Base-by-base conservation (phyloP, 1,140 invertebrate species). In the Agraylea sexmaculata region DNA sequence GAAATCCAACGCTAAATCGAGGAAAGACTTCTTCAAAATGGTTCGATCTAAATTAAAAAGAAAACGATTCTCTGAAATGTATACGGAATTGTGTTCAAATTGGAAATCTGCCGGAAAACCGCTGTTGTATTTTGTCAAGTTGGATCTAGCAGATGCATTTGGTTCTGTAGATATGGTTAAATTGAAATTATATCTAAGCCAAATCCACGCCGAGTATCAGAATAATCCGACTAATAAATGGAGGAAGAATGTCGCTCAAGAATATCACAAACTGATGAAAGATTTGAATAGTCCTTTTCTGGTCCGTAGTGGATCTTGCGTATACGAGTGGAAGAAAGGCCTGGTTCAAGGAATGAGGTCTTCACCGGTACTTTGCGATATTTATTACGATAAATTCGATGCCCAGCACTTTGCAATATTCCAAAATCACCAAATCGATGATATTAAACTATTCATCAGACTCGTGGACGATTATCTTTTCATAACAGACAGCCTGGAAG, bases 391-490 rank as follows among this genome's bases (percentile, higher is more conserved):
- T 13, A 47, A 57, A 46, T 49, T 61, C 37, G 65, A 68, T 53
- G 37, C 54, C 37, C 44, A 55, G 17, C 58, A 64, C 49, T 59
- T 66, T 45, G 41, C 47, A 4, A 36, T 62, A 10, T 55, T 55
- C 47, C 17, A 56, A 3, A 12, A 37, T 12, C 4, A 13, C n/a
- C 35, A 28, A 11, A 4, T 31, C 1, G 18, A 35, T 40, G 33
- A 37, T 23, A 38, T 64, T 5, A 58, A 52, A 51, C 33, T 66
- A 13, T 64, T 66, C 49, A 51, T 50, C 10, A 51, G 65, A 52
- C 52, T 60, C 41, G 65, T 68, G 7, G 65, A 68, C 51, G 65
- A 68, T 47, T 68, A 66, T 51, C 50, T 68, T 11, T 66, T 59
- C 37, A 53, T 68, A 4, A 66, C 62, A 27, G 56, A 66, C 30